Evolutionary conservation across 2,888 invertebrate genomes (phyloP), one percentile per base, ranked within the genome.

Genomic region (Spodoptera picta): DNA sequence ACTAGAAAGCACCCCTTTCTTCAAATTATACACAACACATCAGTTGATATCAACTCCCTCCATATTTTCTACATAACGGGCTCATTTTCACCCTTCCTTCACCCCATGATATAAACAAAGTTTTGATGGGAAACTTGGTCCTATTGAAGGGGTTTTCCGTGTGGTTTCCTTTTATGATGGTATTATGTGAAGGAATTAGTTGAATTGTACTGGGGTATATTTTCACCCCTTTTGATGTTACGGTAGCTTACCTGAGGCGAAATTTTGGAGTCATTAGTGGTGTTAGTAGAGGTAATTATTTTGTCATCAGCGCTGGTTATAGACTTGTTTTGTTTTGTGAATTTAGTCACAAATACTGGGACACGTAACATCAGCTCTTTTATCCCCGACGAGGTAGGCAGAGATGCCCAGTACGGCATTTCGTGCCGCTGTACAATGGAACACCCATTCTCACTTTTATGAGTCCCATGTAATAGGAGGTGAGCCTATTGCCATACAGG

Each of bases 41-140:
- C 69, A 69, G 74, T 80, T 80, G 47, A 70, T 75, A 75, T 75
- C 45, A 61, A 54, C 58, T 58, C 67, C 73, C 81, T 82, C 83
- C 82, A 83, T 82, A 80, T 81, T 83, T 86, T 83, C 72, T 79
- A 83, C 83, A 81, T 87, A 88, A 85, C 87, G 83, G 86, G 87
- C 84, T 87, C 79, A 85, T 86, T 85, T 83, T 76, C 80, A 85
- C 86, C 89, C 86, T 79, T 82, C 80, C 79, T 69, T 68, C 64
- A 43, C 80, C 60, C 73, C 59, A 67, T 69, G 68, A 67, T 56
- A 62, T 68, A 73, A 84, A 84, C 82, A 84, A 81, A 82, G 82
- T 83, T 36, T 83, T 80, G 82, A 84, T 84, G 81, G 81, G 75
- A 81, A 84, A 83, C 80, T 82, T 77, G 51, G 59, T 68, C 65